phyloP scores from a whole-genome alignment of 2,113 vertebrate species.

The Dicentrarchus labrax region DNA sequence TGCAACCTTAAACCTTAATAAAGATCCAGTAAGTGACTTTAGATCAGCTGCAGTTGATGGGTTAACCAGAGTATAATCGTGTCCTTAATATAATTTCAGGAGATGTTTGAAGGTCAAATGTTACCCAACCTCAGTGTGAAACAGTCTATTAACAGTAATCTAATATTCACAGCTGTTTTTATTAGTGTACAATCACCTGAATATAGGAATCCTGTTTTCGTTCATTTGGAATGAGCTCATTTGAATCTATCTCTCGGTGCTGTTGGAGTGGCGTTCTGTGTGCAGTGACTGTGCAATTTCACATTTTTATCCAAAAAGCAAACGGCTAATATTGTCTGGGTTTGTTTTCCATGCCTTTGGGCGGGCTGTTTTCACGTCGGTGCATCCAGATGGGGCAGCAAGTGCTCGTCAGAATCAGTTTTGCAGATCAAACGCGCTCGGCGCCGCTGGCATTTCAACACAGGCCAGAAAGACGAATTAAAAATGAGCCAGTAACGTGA shows the following conservation, averaged over 20 bases:
- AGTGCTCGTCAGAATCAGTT: not conserved
- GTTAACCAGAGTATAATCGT: too few relatives aligned
- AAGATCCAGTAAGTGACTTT: not conserved
- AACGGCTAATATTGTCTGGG: not conserved
- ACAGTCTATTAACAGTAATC: too few relatives aligned
- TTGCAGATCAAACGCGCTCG: not conserved
- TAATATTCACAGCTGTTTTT: too few relatives aligned
- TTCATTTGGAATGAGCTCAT: too few relatives aligned
- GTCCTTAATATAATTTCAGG: not conserved
- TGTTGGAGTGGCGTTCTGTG: not conserved
- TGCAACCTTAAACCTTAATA: too few relatives aligned
- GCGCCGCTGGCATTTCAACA: not conserved
- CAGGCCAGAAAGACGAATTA: not conserved
- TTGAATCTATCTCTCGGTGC: too few relatives aligned
- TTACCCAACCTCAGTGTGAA: too few relatives aligned
- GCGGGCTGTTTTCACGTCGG: not conserved
- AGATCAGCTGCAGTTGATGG: not conserved
- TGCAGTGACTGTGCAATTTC: not conserved
- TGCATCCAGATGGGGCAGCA: conserved; percentile 13
- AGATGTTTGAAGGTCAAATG: not conserved
- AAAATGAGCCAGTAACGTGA: not conserved
- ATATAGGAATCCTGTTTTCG: too few relatives aligned
- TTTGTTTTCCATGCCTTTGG: not conserved
- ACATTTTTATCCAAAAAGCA: conserved; percentile 13
- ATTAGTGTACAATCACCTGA: too few relatives aligned